Conservation (phyloP, 1,140 invertebrate species). For the Uloborus diversus region DNA sequence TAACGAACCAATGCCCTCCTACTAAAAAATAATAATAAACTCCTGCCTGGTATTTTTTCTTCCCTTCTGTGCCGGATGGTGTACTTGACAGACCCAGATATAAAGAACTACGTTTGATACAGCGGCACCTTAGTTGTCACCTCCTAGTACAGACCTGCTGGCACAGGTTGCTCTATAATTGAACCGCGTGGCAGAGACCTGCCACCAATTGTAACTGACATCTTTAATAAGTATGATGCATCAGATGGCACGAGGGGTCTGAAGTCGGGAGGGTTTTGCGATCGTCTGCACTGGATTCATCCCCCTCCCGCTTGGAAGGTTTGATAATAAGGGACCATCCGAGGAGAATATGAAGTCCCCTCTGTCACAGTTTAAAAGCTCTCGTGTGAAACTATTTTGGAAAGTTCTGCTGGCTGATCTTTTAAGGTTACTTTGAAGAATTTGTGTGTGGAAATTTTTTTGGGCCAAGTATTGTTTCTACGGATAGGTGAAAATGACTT, state of each 20-base stretch:
- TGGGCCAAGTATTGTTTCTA: no score
- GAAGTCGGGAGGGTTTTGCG: background rate
- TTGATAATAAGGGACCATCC: background rate
- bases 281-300: background rate
- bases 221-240: slow-evolving; percentile 48
- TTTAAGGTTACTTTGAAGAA: no score
- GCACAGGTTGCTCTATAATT: background rate
- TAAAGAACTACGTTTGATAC: slow-evolving; percentile 27
- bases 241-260: slow-evolving; percentile 14
- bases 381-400: no score
- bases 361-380: background rate
- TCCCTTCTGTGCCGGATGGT: background rate
- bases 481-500: no score
- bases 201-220: slow-evolving; percentile 45
- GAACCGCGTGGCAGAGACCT: background rate
- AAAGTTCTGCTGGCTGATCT: no score
- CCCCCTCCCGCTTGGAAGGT: background rate
- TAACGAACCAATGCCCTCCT: no score
- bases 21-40: no score
- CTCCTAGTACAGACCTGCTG: slow-evolving; percentile 4
- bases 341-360: background rate
- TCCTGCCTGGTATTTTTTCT: background rate
- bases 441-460: no score
- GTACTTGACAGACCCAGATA: slow-evolving; percentile 20
- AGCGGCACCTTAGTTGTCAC: slow-evolving; percentile 34